phyloP scores from a whole-genome alignment of 2,113 vertebrate genomes.

The Hippolais icterina region DNA sequence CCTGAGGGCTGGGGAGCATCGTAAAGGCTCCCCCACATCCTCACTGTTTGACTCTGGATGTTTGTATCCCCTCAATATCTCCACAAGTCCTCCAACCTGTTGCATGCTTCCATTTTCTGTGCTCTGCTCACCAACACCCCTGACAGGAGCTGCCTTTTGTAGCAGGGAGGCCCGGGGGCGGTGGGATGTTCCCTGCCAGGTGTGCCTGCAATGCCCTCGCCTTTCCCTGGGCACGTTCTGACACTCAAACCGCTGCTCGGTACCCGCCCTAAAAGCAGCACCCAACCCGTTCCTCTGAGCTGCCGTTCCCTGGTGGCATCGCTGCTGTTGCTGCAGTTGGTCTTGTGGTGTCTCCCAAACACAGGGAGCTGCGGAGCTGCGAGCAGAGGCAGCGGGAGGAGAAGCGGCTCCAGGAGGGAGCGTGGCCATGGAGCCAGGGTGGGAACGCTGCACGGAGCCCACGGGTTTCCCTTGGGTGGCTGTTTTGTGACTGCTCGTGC shows the following conservation, averaged over 20 bases:
- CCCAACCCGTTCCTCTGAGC: accelerated
- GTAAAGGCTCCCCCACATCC: not conserved
- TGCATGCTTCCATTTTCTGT: not conserved
- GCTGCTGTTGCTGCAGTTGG: conserved; percentile 30
- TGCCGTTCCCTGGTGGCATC: not conserved
- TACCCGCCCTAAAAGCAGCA: not conserved
- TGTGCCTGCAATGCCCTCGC: accelerated
- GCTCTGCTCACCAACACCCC: not conserved
- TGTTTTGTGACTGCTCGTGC: not conserved
- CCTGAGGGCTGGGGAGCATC: not conserved
- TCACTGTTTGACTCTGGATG: accelerated
- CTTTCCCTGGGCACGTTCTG: accelerated
- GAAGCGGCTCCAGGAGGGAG: not conserved
- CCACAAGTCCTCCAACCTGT: not conserved
- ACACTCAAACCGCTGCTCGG: accelerated
- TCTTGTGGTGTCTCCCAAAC: conserved; percentile 52
- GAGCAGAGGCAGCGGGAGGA: not conserved
- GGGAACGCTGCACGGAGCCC: not conserved
- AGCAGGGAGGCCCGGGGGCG: not conserved
- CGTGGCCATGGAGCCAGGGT: accelerated
- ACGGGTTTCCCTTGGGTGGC: not conserved
- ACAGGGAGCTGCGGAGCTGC: not conserved
- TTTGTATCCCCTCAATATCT: not conserved
- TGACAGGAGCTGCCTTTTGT: not conserved
- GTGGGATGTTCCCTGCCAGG: not conserved